Evolutionary conservation across 1,140 invertebrate species (phyloP), one percentile per base, ranked within the genome.

Genomic region (Dreissena polymorpha): DNA sequence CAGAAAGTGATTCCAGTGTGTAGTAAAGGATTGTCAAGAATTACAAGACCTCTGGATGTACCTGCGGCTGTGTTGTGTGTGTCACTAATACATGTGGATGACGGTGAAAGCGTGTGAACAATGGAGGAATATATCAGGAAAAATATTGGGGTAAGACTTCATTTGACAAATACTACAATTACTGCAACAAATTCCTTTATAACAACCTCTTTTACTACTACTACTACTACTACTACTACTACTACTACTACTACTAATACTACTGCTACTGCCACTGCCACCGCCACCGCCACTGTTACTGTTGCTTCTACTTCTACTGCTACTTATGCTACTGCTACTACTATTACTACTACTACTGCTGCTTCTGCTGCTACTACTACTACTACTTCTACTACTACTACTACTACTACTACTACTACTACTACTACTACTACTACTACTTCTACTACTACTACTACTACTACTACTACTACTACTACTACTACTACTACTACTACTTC

Each of bases 41-140:
- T 39, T 39, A 39, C 39, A 5, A 39, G 39, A 39, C 2, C 2
- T 39, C 2, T 5, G 39, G 39, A 39, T 5, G 39, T 39, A 39
- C 39, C 39, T 5, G 39, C 8, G 39, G 39, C 39, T 39, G 39
- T 39, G 39, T 39, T 39, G 39, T 39, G 39, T 39, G 39, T 39
- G 39, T 39, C 2, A 39, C 8, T 39, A 39, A 39, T 39, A 39
- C 39, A 39, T 39, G 39, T 39, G 2, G 3, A 39, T 39, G 8
- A 39, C 39, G 2, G 39, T 39, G 39, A 39, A 2, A 39, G 39
- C 8, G 39, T 39, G 39, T 39, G 39, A 29, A 78, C 10, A 69
- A 78, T 78, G 76, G 76, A 78, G 51, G 76, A 78, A 78, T 78
- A 78, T 78, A 78, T 78, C 51, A 21, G 76, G 50, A 78, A 78